These are phyloP conservation scores for Argopecten irradians DNA, from an alignment of 1,140 invertebrate species.

Conservation along the genomic window DNA sequence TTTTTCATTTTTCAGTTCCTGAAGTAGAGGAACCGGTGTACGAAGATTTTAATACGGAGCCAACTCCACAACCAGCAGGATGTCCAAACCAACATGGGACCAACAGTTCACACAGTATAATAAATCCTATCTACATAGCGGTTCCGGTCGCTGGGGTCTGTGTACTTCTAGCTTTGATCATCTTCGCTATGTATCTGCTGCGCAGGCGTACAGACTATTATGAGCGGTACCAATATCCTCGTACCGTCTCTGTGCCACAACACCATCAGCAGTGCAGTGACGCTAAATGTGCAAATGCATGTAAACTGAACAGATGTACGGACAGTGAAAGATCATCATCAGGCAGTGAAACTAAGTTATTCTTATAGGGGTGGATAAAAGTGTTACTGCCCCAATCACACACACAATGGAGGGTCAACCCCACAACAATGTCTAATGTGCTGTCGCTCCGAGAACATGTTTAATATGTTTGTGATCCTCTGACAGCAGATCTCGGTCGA, in stretches of 20 bases:
- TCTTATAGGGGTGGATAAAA: conserved; percentile 62
- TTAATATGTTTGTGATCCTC: no score
- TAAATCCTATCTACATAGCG: conserved; percentile 74
- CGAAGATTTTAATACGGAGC: not conserved
- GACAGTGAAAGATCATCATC: conserved; percentile 74
- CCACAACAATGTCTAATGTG: not conserved
- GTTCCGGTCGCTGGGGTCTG: conserved; percentile 73
- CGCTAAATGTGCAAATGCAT: conserved; percentile 43
- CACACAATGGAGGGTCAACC: not conserved
- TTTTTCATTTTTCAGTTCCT: not conserved
- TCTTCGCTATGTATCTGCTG: conserved; percentile 74
- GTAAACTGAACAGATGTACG: conserved; percentile 69
- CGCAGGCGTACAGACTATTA: conserved; percentile 65
- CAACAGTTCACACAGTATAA: conserved; percentile 51
- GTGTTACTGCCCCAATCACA: not conserved
- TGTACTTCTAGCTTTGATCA: conserved; percentile 71
- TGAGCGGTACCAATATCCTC: conserved; percentile 58
- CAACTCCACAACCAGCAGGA: not conserved
- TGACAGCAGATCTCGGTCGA: no score
- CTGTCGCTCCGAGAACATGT: no score
- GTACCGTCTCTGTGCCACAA: conserved; percentile 40
- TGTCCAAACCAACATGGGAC: conserved; percentile 35
- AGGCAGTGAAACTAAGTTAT: conserved; percentile 73
- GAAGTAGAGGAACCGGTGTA: not conserved
- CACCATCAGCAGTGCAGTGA: conserved; percentile 45